Percentiles rank a stretch among this genome's conserved stretches.
Conservation (phyloP, 53 echinoderm and acorn worm genomes). For the Glandiceps talaboti region DNA sequence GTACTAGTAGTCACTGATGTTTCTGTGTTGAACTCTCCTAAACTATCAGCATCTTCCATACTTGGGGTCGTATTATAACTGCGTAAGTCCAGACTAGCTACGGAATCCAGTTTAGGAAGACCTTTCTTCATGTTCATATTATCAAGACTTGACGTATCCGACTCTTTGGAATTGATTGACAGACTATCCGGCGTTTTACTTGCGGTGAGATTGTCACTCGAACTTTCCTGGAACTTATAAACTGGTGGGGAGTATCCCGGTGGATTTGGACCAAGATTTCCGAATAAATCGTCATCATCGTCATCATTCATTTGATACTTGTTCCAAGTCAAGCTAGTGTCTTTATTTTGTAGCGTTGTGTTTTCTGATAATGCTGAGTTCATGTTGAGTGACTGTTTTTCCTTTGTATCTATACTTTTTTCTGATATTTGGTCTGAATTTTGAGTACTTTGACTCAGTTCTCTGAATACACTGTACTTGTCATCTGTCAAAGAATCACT, state of each 20-base stretch:
- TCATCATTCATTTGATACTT: neutral
- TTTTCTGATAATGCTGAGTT: neutral
- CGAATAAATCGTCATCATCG: neutral
- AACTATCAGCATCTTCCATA: conserved; percentile 28
- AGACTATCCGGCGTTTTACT: neutral
- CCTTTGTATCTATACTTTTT: neutral
- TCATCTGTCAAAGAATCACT: conserved; percentile 6
- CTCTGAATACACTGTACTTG: conserved; percentile 31
- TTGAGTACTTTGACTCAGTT: conserved; percentile 4
- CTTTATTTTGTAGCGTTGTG: neutral
- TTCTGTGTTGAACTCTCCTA: conserved; percentile 58
- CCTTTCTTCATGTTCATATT: conserved; percentile 2
- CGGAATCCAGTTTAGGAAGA: conserved; percentile 39
- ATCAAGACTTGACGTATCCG: neutral
- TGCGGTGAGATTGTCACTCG: neutral
- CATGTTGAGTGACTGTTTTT: neutral
- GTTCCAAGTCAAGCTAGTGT: neutral
- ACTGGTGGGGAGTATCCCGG: neutral
- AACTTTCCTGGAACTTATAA: neutral
- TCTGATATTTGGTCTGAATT: neutral
- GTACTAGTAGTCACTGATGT: neutral
- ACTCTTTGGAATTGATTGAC: neutral
- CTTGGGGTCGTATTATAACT: conserved; percentile 47
- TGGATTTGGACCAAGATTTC: neutral
- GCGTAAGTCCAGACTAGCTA: conserved; percentile 55